These are phyloP conservation scores for Eriosoma lanigerum DNA, from an alignment of 1,140 invertebrate genomes.

Conservation along the genomic window DNA sequence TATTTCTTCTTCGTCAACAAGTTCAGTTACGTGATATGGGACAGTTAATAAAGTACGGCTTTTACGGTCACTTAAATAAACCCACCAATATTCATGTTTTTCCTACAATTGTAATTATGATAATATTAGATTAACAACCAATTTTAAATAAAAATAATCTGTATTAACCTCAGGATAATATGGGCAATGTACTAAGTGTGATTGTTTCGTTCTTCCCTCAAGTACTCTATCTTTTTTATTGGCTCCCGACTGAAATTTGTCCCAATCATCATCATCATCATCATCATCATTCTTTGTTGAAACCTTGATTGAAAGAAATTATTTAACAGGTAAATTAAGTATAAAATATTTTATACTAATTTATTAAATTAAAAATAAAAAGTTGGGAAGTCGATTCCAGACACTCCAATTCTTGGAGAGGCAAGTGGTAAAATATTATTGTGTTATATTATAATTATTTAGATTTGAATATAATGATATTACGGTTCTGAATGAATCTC, in stretches of 20 bases:
- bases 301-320: neutral
- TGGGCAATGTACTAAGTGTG: conserved; percentile 94
- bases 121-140: neutral
- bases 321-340: too few species aligned
- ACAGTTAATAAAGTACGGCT: conserved; percentile 84
- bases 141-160: neutral
- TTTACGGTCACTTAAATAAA: conserved; percentile 95
- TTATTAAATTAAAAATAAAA: too few species aligned
- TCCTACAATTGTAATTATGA: conserved; percentile 62
- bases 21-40: conserved; percentile 85
- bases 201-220: conserved; percentile 90
- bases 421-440: too few species aligned
- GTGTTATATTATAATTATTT: too few species aligned
- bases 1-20: conserved; percentile 79
- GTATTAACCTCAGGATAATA: conserved; percentile 82
- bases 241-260: conserved; percentile 73
- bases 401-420: too few species aligned
- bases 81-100: conserved; percentile 99
- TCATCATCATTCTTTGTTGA: conserved; percentile 37
- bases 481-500: too few species aligned
- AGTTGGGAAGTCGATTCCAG: too few species aligned
- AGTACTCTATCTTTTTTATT: conserved; percentile 81
- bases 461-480: too few species aligned
- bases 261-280: conserved; percentile 72
- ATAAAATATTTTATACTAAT: too few species aligned